A percentile compares a stretch with the other conserved stretches of the same genome.
Evolutionary conservation across 2,888 invertebrate species (phyloP).

Genomic region (Chrysopilus asiliformis): DNA sequence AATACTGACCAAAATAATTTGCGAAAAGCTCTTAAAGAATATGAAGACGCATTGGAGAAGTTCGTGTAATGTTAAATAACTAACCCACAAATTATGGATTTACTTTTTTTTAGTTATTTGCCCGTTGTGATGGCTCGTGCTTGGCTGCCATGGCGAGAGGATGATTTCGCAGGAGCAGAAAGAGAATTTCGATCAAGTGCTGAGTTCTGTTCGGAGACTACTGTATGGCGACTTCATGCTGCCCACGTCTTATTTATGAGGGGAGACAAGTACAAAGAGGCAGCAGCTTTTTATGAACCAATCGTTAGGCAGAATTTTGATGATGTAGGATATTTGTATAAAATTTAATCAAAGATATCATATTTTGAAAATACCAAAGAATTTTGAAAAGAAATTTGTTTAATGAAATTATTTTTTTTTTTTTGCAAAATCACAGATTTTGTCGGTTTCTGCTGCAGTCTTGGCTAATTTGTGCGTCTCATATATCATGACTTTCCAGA

Average conservation of each 20-base stretch:
- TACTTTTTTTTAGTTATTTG: constrained; percentile 52
- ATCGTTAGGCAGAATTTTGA: constrained; percentile 91
- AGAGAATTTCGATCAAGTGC: constrained; percentile 93
- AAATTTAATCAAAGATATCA: too few relatives aligned
- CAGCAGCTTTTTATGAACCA: constrained; percentile 95
- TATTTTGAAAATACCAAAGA: too few relatives aligned
- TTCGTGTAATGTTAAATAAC: too few relatives aligned
- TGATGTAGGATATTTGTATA: too few relatives aligned
- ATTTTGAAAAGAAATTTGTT: too few relatives aligned
- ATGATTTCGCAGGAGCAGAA: constrained; percentile 91
- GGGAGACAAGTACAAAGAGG: constrained; percentile 95
- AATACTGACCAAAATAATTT: constrained; percentile 81
- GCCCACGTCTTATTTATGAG: constrained; percentile 99
- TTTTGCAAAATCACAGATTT: constrained; percentile 56
- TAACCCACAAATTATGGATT: not conserved
- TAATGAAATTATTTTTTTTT: too few relatives aligned
- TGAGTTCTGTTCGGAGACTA: constrained; percentile 96
- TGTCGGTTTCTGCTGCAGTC: constrained; percentile 94
- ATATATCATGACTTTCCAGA: constrained; percentile 98
- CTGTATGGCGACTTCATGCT: constrained; percentile 93
- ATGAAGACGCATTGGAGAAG: constrained; percentile 76
- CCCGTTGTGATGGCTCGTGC: constrained; percentile 99
- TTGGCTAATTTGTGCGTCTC: constrained; percentile 97
- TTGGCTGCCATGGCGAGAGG: constrained; percentile 95
- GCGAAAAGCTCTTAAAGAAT: constrained; percentile 80